Conservation (phyloP, 2,888 invertebrate genomes). For the Nipponacmea schrenckii region DNA sequence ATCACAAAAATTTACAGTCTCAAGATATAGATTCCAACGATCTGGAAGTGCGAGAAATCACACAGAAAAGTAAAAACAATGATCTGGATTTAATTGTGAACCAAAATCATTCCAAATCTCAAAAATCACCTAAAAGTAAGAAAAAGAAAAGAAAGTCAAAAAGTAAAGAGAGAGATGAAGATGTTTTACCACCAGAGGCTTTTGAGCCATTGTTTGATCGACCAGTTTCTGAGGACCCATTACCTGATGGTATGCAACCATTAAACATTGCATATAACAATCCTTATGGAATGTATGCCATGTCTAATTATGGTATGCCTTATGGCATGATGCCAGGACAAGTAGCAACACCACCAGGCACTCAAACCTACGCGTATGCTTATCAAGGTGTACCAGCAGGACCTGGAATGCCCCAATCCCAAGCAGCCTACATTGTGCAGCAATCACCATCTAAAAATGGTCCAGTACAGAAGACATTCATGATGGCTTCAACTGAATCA, state of each 20-base stretch:
- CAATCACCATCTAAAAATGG: constrained; percentile 37
- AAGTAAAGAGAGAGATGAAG: constrained; percentile 33
- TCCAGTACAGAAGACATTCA: constrained; percentile 25
- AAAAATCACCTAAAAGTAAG: constrained; percentile 39
- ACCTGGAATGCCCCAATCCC: constrained; percentile 22
- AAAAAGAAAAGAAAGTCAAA: constrained; percentile 40
- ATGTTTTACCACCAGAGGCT: constrained; percentile 41
- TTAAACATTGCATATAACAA: neutral
- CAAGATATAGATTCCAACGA: neutral
- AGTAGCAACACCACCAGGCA: neutral
- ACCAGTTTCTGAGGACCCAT: neutral
- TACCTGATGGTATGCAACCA: constrained; percentile 20
- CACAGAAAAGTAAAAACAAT: neutral
- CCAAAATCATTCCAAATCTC: constrained; percentile 31
- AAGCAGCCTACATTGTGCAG: constrained; percentile 43
- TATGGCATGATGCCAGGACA: constrained; percentile 27
- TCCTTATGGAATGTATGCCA: neutral
- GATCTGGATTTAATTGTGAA: constrained; percentile 9
- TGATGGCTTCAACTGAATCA: constrained; percentile 29
- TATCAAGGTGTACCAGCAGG: constrained; percentile 17
- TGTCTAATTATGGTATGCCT: constrained; percentile 23
- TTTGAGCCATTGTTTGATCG: constrained; percentile 43
- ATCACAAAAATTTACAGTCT: neutral
- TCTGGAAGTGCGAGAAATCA: neutral
- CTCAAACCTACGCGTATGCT: constrained; percentile 3